These are phyloP conservation scores for Leucophenga montana DNA, from an alignment of 2,888 invertebrate species.

Conservation along the genomic window DNA sequence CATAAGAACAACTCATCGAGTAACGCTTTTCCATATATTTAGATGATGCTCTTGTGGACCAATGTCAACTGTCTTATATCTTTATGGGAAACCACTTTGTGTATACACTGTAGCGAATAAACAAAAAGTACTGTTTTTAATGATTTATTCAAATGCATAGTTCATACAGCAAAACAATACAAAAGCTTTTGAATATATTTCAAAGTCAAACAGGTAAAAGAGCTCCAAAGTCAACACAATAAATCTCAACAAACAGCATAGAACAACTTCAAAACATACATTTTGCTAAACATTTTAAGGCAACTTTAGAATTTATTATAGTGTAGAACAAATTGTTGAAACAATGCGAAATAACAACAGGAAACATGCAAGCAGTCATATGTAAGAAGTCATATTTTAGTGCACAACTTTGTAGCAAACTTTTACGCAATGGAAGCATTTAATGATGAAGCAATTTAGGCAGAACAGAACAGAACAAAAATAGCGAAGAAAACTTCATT, in stretches of 20 bases:
- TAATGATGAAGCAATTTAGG: background rate
- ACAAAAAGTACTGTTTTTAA: too few relatives aligned
- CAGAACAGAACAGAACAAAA: background rate
- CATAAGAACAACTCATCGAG: too few relatives aligned
- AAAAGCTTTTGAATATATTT: too few relatives aligned
- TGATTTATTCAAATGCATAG: too few relatives aligned
- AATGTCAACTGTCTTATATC: too few relatives aligned
- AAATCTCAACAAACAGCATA: conserved; percentile 8
- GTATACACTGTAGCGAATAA: too few relatives aligned
- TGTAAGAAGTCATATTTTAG: background rate
- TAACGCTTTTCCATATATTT: too few relatives aligned
- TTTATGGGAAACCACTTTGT: too few relatives aligned
- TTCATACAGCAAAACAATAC: too few relatives aligned
- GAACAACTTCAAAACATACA: too few relatives aligned
- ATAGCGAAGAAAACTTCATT: background rate
- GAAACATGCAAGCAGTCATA: background rate
- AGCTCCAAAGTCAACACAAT: conserved; percentile 16
- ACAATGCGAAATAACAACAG: conserved; percentile 34
- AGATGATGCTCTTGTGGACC: too few relatives aligned
- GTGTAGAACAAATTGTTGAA: conserved; percentile 36
- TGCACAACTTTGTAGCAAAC: background rate
- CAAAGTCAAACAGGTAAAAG: background rate
- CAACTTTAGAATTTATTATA: conserved; percentile 43
- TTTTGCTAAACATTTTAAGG: background rate
- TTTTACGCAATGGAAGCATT: background rate